A percentile compares a stretch with the other conserved stretches of the same genome.
Conservation (phyloP, 2,113 vertebrate species). For the Myrmecobius fasciatus region DNA sequence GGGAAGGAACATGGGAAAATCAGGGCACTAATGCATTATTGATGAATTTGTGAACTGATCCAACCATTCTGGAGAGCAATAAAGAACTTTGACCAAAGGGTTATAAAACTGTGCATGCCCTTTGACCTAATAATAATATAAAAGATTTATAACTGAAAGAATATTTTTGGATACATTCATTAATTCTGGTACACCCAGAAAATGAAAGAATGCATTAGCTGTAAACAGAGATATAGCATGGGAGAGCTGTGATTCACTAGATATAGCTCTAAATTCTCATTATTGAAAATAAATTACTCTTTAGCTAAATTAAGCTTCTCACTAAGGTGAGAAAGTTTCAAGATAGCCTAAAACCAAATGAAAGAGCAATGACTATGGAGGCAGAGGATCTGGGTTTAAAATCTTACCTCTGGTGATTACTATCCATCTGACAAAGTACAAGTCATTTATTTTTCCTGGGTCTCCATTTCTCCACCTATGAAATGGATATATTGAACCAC, state of each 20-base stretch:
- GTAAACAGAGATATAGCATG: background rate
- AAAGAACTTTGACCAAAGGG: too few relatives aligned
- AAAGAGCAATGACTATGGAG: background rate
- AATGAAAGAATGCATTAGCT: background rate
- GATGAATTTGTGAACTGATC: too few relatives aligned
- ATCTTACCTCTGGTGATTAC: background rate
- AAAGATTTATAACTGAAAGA: too few relatives aligned
- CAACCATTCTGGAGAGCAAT: too few relatives aligned
- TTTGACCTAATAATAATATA: too few relatives aligned
- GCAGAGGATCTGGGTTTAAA: background rate
- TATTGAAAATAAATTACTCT: conserved; percentile 33
- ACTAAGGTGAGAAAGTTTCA: background rate
- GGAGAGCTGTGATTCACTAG: background rate
- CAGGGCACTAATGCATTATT: too few relatives aligned
- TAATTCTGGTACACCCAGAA: background rate
- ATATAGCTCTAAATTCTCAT: conserved; percentile 1
- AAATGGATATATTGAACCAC: background rate
- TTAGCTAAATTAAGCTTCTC: conserved; percentile 30
- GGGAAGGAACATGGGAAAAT: too few relatives aligned
- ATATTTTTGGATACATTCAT: background rate
- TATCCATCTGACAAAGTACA: background rate
- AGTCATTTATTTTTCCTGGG: background rate
- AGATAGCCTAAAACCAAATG: background rate
- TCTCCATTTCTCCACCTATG: background rate
- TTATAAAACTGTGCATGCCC: too few relatives aligned